Percentiles rank a stretch among this genome's conserved stretches.
Conservation (phyloP, 1,140 invertebrate species). For the Octopus sinensis region DNA sequence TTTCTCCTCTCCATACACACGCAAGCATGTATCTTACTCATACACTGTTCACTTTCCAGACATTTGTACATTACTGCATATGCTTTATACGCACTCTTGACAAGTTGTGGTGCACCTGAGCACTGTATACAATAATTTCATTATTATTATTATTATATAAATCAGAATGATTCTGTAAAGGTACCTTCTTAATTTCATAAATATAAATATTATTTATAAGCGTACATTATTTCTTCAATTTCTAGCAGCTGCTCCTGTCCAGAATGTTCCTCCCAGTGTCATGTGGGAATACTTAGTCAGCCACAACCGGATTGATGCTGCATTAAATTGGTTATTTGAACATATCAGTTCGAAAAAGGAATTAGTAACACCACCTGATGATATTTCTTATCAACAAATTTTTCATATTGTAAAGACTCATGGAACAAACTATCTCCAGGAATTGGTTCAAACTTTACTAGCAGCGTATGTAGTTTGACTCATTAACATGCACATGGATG, state of each 20-base stretch:
- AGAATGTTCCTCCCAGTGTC: constrained; percentile 18
- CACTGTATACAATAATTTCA: no score
- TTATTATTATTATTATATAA: no score
- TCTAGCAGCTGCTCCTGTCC: constrained; percentile 6
- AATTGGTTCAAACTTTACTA: background rate
- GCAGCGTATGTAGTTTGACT: background rate
- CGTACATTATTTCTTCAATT: background rate
- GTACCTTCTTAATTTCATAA: no score
- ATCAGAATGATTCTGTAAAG: no score
- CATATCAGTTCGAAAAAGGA: background rate
- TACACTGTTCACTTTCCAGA: no score
- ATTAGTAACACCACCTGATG: background rate
- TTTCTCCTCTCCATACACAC: no score
- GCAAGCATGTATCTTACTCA: no score
- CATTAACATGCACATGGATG: no score
- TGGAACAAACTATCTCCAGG: background rate
- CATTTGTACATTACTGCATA: no score
- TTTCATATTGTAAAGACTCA: background rate
- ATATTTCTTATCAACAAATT: background rate
- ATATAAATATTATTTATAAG: no score
- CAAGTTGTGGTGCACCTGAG: no score
- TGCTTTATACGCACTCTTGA: no score
- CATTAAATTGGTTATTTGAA: constrained; percentile 2
- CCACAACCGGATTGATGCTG: constrained; percentile 15
- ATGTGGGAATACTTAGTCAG: constrained; percentile 26